A percentile compares a stretch with the other conserved stretches of the same genome.
Evolutionary conservation across 1,140 invertebrate species (phyloP).

Genomic region (Zaprionus ghesquierei): DNA sequence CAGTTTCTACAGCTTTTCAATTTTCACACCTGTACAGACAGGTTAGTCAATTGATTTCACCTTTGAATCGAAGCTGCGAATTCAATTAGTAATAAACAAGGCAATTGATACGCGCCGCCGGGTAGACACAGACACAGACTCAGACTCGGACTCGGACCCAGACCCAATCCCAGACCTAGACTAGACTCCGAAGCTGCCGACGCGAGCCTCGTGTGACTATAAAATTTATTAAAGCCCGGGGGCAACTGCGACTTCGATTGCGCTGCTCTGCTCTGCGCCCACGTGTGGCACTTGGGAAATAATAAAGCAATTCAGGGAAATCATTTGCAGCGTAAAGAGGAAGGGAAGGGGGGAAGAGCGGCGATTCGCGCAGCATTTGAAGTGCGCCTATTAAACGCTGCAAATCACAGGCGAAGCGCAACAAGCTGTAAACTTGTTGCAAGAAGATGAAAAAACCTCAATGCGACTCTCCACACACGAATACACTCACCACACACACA

Average conservation of each 20-base stretch:
- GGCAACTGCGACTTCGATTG: slow-evolving; percentile 18
- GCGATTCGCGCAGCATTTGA: slow-evolving; percentile 56
- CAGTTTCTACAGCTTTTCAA: slow-evolving; percentile 35
- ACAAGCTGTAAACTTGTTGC: slow-evolving; percentile 80
- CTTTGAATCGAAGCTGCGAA: slow-evolving; percentile 47
- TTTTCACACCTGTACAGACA: slow-evolving; percentile 80
- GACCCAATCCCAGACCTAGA: background rate
- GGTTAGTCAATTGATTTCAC: slow-evolving; percentile 62
- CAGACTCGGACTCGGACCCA: too few species aligned
- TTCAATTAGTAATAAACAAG: slow-evolving; percentile 81
- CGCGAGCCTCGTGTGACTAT: slow-evolving; percentile 55
- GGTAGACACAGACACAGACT: background rate
- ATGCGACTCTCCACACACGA: slow-evolving; percentile 29
- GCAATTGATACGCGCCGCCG: slow-evolving; percentile 51
- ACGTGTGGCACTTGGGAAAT: slow-evolving; percentile 50
- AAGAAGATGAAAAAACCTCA: slow-evolving; percentile 66
- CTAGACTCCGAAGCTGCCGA: background rate
- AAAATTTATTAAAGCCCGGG: slow-evolving; percentile 79
- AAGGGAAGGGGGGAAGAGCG: background rate
- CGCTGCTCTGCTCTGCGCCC: slow-evolving; percentile 9
- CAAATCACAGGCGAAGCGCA: slow-evolving; percentile 72
- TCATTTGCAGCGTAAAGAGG: slow-evolving; percentile 46
- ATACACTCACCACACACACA: slow-evolving; percentile 7
- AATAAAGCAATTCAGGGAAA: slow-evolving; percentile 80
- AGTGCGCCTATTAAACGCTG: slow-evolving; percentile 72